Evolutionary conservation across 2,113 vertebrate species (phyloP).

Genomic region (Felis catus): DNA sequence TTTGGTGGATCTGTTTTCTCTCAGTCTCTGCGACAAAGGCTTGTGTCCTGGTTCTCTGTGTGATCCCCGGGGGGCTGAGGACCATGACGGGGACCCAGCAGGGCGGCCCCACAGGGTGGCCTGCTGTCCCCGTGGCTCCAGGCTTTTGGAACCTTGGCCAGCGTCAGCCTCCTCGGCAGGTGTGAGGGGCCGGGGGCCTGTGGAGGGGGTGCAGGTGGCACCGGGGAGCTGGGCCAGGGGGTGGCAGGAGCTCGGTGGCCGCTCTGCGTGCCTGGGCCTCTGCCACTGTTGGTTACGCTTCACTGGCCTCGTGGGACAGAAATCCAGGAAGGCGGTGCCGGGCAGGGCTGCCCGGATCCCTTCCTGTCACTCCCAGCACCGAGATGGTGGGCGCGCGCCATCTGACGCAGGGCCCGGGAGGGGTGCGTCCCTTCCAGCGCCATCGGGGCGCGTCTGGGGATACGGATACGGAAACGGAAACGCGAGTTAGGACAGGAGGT

Average conservation of each 20-base stretch:
- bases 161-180: too few species aligned
- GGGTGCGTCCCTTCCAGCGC: not conserved
- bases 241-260: accelerated
- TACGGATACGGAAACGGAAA: accelerated
- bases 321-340: too few species aligned
- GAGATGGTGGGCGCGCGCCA: accelerated
- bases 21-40: not conserved
- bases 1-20: too few species aligned
- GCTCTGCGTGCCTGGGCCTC: not conserved
- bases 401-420: accelerated
- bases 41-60: not conserved
- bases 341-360: not conserved
- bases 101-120: accelerated
- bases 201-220: not conserved
- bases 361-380: not conserved
- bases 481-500: not conserved
- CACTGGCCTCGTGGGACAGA: accelerated
- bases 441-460: not conserved
- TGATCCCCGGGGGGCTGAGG: not conserved
- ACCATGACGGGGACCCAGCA: accelerated
- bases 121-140: accelerated
- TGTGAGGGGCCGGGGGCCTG: not conserved
- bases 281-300: too few species aligned
- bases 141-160: not conserved
- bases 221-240: not conserved